phyloP scores from a whole-genome alignment of 2,888 invertebrate species.

The Polietes domitor region DNA sequence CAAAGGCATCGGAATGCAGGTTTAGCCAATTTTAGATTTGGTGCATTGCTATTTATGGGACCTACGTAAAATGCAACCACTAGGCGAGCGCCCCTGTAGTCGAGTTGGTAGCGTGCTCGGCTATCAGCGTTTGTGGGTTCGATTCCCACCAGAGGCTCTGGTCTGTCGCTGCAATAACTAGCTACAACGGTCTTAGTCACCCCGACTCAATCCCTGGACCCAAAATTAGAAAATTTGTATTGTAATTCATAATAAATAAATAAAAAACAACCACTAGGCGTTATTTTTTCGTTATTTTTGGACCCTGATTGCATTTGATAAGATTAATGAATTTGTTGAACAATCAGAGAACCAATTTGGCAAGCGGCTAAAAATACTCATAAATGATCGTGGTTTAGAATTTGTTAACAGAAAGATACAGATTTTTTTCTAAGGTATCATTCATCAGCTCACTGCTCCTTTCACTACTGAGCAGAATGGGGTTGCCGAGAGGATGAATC shows the following conservation, averaged over 20 bases:
- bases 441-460: slow-evolving; percentile 36
- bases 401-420: background rate
- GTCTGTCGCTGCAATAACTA: no score
- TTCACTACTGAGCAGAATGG: slow-evolving; percentile 44
- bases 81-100: no score
- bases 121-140: no score
- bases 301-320: slow-evolving; percentile 35
- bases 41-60: slow-evolving; percentile 1
- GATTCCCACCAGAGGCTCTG: no score
- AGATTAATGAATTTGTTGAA: slow-evolving; percentile 27
- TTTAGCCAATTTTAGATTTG: slow-evolving; percentile 12
- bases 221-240: slow-evolving; percentile 25
- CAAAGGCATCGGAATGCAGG: slow-evolving; percentile 5
- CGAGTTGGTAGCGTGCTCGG: no score
- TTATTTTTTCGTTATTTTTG: slow-evolving; percentile 41
- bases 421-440: slow-evolving; percentile 14
- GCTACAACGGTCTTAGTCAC: no score
- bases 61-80: background rate
- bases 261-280: no score
- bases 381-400: slow-evolving; percentile 23
- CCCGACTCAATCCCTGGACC: no score
- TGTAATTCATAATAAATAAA: no score
- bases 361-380: slow-evolving; percentile 21
- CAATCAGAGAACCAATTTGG: slow-evolving; percentile 22
- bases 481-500: slow-evolving; percentile 49